phyloP scores from a whole-genome alignment of 1,140 invertebrate species.

The Dermatophagoides farinae region DNA sequence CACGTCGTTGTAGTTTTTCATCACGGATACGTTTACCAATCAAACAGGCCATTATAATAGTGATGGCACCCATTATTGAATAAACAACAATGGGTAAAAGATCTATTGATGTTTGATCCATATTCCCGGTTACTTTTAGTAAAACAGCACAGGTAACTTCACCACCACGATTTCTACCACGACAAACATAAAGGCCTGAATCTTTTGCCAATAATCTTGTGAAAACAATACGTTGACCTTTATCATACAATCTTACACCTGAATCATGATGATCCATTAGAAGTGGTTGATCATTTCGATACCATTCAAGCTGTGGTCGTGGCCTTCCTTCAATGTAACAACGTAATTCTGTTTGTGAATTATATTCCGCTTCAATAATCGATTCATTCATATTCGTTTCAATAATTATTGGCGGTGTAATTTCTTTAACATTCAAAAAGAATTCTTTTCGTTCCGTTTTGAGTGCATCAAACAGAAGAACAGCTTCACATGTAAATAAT shows the following conservation, averaged over 20 bases:
- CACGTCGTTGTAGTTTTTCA: conserved; percentile 16
- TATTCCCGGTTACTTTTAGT: conserved; percentile 11
- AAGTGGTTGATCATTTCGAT: conserved; percentile 14
- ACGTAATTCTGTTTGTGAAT: conserved; percentile 16
- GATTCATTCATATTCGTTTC: conserved; percentile 18
- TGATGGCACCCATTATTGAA: conserved; percentile 10
- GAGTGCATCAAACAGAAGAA: background rate
- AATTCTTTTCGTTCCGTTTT: background rate
- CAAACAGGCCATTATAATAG: conserved; percentile 14
- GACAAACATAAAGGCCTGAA: conserved; percentile 17
- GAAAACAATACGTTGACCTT: conserved; percentile 13
- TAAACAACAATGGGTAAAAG: conserved; percentile 4
- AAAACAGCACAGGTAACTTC: background rate
- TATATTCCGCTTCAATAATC: conserved; percentile 7
- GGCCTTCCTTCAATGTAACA: conserved; percentile 18
- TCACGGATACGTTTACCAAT: conserved; percentile 13
- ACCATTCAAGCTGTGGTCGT: conserved; percentile 17
- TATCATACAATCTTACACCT: conserved; percentile 11
- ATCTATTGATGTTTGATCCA: background rate
- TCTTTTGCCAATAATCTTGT: conserved; percentile 12
- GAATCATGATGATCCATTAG: conserved; percentile 6
- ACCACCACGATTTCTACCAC: conserved; percentile 15
- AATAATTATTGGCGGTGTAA: conserved; percentile 6
- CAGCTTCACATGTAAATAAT: conserved; percentile 10
- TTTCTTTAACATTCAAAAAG: conserved; percentile 3